Evolutionary conservation across 2,888 invertebrate species (phyloP).

Genomic region (Cinara cedri): DNA sequence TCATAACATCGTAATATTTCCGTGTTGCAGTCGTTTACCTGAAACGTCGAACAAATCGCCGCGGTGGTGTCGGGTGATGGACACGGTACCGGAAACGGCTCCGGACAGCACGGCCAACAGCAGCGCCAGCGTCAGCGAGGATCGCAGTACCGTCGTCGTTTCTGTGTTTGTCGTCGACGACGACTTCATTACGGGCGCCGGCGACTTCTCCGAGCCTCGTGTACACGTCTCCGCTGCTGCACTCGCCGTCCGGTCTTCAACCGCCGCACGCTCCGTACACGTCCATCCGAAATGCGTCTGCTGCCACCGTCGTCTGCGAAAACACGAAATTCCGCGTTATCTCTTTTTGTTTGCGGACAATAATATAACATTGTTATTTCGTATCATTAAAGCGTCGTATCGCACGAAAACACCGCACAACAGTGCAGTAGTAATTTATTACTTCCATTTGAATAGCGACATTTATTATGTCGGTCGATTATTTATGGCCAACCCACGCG

Average conservation of each 20-base stretch:
- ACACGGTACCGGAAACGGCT: conserved; percentile 65
- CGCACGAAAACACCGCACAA: too few relatives aligned
- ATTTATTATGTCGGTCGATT: too few relatives aligned
- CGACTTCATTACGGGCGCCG: not conserved
- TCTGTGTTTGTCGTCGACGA: not conserved
- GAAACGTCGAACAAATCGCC: conserved; percentile 70
- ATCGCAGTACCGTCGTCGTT: not conserved
- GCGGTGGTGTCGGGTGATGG: conserved; percentile 68
- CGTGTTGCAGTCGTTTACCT: conserved; percentile 62
- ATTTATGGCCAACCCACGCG: too few relatives aligned
- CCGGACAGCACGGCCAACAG: conserved; percentile 61
- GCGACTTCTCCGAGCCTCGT: not conserved
- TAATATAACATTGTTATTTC: too few relatives aligned
- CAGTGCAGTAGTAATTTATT: too few relatives aligned
- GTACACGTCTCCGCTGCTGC: not conserved
- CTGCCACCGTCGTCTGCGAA: not conserved
- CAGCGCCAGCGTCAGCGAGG: not conserved
- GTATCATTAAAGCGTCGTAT: too few relatives aligned
- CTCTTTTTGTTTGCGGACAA: too few relatives aligned
- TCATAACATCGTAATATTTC: not conserved
- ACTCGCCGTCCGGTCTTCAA: not conserved
- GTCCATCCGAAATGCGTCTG: not conserved
- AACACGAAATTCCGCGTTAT: too few relatives aligned
- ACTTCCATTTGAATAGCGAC: too few relatives aligned
- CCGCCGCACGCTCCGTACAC: not conserved